phyloP scores from a whole-genome alignment of 2,113 vertebrate species.

The Collichthys lucidus region DNA sequence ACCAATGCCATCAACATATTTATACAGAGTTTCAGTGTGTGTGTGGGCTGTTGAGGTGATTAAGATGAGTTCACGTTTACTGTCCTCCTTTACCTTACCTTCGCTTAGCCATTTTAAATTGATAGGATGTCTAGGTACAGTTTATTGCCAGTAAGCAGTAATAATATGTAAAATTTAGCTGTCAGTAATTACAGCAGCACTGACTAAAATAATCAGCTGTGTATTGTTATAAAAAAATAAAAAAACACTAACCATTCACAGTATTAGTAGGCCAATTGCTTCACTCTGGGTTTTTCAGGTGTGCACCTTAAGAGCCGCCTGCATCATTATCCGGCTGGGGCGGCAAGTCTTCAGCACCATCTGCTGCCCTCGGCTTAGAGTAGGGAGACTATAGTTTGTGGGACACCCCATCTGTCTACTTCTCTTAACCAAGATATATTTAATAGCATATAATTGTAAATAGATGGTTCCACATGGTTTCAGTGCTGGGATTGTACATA shows the following conservation, averaged over 20 bases:
- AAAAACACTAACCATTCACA: background rate
- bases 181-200: background rate
- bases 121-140: background rate
- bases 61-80: background rate
- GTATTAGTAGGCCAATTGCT: background rate
- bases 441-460: slow-evolving; percentile 31
- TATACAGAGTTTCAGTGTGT: background rate
- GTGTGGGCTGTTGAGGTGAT: background rate
- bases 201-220: background rate
- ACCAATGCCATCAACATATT: background rate
- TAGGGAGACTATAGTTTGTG: background rate
- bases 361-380: background rate
- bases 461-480: slow-evolving; percentile 1
- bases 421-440: slow-evolving; percentile 22
- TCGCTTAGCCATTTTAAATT: background rate
- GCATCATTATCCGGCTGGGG: slow-evolving; percentile 9
- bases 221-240: background rate
- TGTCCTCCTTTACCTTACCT: background rate
- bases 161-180: background rate
- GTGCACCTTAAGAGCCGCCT: background rate
- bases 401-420: background rate
- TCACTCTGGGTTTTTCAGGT: background rate
- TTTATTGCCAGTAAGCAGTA: background rate
- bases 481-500: background rate
- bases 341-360: background rate